Evolutionary conservation across 23 tunicate species (phyloP).

Genomic region (Halocynthia roretzi): DNA sequence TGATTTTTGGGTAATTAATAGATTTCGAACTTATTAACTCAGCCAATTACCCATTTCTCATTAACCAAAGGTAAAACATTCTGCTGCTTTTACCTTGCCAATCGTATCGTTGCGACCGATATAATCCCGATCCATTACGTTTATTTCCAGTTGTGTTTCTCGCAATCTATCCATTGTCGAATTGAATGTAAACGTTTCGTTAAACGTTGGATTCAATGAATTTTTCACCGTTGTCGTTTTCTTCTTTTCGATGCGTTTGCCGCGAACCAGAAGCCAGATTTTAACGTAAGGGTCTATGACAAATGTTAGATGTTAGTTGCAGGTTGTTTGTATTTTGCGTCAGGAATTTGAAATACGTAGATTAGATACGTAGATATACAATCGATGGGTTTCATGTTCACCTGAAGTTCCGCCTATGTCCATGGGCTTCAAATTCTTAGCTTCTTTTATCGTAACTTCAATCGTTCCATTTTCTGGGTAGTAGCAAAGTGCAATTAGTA

Average conservation of each 20-base stretch:
- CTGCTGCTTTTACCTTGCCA: constrained; percentile 60
- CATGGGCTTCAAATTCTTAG: constrained; percentile 86
- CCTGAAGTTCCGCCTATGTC: constrained; percentile 97
- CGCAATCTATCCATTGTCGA: constrained; percentile 78
- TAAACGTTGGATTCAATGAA: constrained; percentile 70
- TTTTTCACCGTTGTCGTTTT: constrained; percentile 67
- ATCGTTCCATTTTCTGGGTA: constrained; percentile 80
- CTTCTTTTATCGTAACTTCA: constrained; percentile 67
- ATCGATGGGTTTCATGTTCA: neutral
- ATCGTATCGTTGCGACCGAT: constrained; percentile 97
- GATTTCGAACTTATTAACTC: too few relatives aligned
- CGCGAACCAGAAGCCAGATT: constrained; percentile 77
- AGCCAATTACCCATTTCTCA: too few relatives aligned
- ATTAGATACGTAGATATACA: too few relatives aligned
- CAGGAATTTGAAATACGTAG: too few relatives aligned
- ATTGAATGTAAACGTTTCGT: constrained; percentile 63
- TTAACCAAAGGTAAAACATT: too few relatives aligned
- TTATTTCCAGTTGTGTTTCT: constrained; percentile 87
- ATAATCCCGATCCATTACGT: constrained; percentile 87
- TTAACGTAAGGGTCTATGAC: constrained; percentile 86
- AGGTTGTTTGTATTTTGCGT: too few relatives aligned
- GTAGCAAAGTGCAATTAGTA: constrained; percentile 80
- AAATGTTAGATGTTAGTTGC: neutral
- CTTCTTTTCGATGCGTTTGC: constrained; percentile 79
- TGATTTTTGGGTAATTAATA: too few relatives aligned